These are phyloP conservation scores for Panorpa germanica DNA, from an alignment of 2,888 invertebrate species.

Conservation along the genomic window DNA sequence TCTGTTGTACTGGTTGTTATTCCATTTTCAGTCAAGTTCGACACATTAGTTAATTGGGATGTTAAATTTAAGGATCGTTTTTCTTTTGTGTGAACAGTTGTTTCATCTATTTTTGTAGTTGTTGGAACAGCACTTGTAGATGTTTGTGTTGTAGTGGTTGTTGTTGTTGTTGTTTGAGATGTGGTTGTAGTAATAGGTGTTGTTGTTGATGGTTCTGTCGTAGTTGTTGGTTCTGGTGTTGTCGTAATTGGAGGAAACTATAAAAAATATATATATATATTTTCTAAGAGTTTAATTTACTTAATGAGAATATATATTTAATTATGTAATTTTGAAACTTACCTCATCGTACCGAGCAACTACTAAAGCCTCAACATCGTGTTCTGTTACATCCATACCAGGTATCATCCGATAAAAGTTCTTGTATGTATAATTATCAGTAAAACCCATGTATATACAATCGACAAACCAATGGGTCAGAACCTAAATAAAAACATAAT, in stretches of 20 bases:
- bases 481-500: too few species aligned
- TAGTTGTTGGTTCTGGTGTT: conserved; percentile 19
- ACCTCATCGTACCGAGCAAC: conserved; percentile 47
- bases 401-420: conserved; percentile 44
- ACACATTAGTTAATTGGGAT: background rate
- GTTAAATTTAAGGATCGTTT: conserved; percentile 8
- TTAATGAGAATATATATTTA: background rate
- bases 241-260: conserved; percentile 18
- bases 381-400: too few species aligned
- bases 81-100: conserved; percentile 6
- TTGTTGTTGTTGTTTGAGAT: conserved; percentile 16
- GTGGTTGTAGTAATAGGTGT: conserved; percentile 17
- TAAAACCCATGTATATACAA: conserved; percentile 46
- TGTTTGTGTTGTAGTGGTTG: conserved; percentile 17
- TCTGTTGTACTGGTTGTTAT: background rate
- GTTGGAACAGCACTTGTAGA: conserved; percentile 11
- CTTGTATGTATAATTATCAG: conserved; percentile 35
- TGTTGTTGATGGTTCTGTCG: conserved; percentile 18
- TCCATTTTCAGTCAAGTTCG: conserved; percentile 3
- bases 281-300: background rate
- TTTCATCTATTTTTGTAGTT: conserved; percentile 10
- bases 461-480: conserved; percentile 65
- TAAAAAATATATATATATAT: background rate
- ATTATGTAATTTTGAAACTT: conserved; percentile 15
- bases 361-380: conserved; percentile 48